Evolutionary conservation across 2,113 vertebrate species (phyloP), one percentile per base, ranked within the genome.

Genomic region (Cinclus mexicanus): DNA sequence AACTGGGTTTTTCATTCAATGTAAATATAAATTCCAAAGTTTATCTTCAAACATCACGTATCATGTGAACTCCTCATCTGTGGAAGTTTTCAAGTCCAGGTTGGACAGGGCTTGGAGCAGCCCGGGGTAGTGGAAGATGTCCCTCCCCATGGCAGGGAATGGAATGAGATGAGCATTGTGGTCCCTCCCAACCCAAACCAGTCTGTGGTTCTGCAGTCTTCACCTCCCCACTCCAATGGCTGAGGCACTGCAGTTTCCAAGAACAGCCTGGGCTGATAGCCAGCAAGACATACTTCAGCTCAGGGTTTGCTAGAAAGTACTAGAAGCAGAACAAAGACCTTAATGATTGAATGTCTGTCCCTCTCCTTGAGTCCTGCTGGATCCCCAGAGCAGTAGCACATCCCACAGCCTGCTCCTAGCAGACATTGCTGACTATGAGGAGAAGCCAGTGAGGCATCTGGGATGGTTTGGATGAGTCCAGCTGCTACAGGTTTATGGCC

Each of bases 401-500:
- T 22, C 74, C 31, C 72, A 31, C 23, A 57, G 1, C n/a, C 44
- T 3, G 6, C 59, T 42, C 35, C 23, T 2, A 20, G 35, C 0
- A 1, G 52, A 19, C 3, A 2, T 5, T 5, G 3, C 12, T 17
- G 4, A 37, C 57, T 2, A 4, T 0, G 8, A 55, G 46, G 60
- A 55, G 12, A 80, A 47, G 16, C 12, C 52, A 35, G 6, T 0
- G 3, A 46, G 29, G 41, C 23, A 44, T 11, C 53, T 19, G 56
- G 26, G 67, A 46, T 41, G 39, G 37, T n/a, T 2, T 24, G 3
- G 26, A 28, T 25, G 24, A 74, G n/a, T 21, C 46, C 0, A 1
- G 37, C 24, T 3, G 13, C 42, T 25, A 21, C 35, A 26, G 41
- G 29, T 60, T 55, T 64, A 71, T 1, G 14, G 46, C 23, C 42